Evolutionary conservation across 2,888 invertebrate genomes (phyloP).

Genomic region (Quadroppia sp.): DNA sequence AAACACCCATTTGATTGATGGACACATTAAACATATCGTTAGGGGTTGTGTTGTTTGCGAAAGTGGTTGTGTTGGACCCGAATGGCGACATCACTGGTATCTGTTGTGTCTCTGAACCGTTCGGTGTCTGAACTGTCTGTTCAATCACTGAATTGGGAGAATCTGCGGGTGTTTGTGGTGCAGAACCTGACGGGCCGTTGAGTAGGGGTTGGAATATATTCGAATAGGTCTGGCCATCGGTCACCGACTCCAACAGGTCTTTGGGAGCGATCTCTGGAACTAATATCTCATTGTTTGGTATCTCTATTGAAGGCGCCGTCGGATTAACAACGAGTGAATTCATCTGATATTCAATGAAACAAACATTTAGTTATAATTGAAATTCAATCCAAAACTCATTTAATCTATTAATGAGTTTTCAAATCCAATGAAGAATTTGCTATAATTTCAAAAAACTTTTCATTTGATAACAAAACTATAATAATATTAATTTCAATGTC

Average conservation of each 20-base stretch:
- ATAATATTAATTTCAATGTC: conserved; percentile 19
- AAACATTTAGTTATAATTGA: neutral
- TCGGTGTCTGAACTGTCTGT: neutral
- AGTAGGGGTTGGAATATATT: conserved; percentile 22
- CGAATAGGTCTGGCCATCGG: conserved; percentile 10
- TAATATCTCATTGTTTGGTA: neutral
- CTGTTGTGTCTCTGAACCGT: neutral
- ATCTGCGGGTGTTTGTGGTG: conserved; percentile 3
- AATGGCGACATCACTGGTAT: neutral
- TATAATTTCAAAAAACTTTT: neutral
- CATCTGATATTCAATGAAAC: neutral
- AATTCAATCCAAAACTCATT: neutral
- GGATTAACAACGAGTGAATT: too few relatives aligned
- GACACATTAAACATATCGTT: conserved; percentile 8
- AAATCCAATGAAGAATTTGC: neutral
- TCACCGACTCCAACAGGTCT: neutral
- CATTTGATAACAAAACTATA: conserved; percentile 10
- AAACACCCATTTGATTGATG: conserved; percentile 21
- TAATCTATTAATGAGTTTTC: neutral
- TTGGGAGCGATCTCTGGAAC: conserved; percentile 9
- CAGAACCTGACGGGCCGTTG: conserved; percentile 25
- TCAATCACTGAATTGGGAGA: neutral
- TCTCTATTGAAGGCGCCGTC: conserved; percentile 20
- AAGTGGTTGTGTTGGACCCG: neutral
- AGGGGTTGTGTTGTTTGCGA: neutral